Percentiles rank a stretch among this genome's conserved stretches.
Conservation (phyloP, 2,113 vertebrate species). For the Pomatorhinus ruficollis region DNA sequence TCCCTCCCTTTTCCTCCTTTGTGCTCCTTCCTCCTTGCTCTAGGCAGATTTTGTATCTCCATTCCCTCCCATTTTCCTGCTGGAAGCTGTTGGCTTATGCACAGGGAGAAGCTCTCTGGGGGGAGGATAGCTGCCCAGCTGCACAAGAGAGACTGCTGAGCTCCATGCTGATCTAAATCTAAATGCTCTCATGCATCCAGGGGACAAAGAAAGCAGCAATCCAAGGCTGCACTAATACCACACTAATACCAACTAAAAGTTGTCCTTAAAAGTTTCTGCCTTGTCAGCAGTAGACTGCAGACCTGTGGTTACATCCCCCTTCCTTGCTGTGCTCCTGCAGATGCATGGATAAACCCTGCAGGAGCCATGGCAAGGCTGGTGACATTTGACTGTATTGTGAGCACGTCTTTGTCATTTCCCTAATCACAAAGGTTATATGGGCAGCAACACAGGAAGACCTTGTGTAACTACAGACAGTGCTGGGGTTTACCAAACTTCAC, state of each 20-base stretch:
- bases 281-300: not conserved
- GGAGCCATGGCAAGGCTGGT: not conserved
- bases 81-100: not conserved
- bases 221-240: not conserved
- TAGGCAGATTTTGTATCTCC: not conserved
- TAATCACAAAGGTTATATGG: not conserved
- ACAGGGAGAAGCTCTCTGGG: not conserved
- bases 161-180: not conserved
- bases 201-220: not conserved
- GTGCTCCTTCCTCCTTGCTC: not conserved
- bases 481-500: not conserved
- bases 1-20: constrained; percentile 1
- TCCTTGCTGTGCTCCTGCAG: not conserved
- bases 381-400: not conserved
- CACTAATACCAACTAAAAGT: not conserved
- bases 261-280: not conserved
- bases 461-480: not conserved
- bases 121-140: not conserved
- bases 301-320: not conserved
- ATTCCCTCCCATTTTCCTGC: not conserved
- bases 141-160: not conserved
- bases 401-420: not conserved
- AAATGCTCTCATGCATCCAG: not conserved
- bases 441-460: not conserved
- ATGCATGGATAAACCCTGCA: not conserved